phyloP scores from a whole-genome alignment of 2,113 vertebrate genomes.

The Noturus placidus region DNA sequence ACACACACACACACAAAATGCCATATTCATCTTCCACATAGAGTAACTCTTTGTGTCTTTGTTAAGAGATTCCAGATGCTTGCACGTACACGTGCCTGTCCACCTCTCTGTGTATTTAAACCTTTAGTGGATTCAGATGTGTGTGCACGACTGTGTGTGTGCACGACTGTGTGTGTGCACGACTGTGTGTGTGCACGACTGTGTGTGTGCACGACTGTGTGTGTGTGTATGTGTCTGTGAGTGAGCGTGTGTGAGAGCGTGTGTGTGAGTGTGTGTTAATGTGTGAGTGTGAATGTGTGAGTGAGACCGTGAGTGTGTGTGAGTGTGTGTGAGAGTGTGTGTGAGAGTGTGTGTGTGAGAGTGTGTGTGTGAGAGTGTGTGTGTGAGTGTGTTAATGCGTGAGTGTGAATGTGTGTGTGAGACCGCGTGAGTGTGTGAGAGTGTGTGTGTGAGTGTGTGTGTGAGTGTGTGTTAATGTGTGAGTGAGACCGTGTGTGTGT shows the following conservation, averaged over 20 bases:
- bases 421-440: too few relatives aligned
- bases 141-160: conserved; percentile 37
- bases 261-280: not conserved
- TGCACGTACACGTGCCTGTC: conserved; percentile 53
- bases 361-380: too few relatives aligned
- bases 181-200: conserved; percentile 40
- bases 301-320: too few relatives aligned
- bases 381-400: too few relatives aligned
- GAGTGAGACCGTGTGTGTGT: too few relatives aligned
- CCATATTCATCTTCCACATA: conserved; percentile 53
- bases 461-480: too few relatives aligned
- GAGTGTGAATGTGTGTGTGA: too few relatives aligned
- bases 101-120: conserved; percentile 39
- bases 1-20: conserved; percentile 49
- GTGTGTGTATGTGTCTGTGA: too few relatives aligned
- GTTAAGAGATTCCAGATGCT: conserved; percentile 72
- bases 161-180: conserved; percentile 20
- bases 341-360: too few relatives aligned
- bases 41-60: conserved; percentile 65
- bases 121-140: conserved; percentile 29
- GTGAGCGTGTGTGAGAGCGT: too few relatives aligned
- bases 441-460: conserved; percentile 36
- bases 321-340: too few relatives aligned
- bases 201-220: not conserved
- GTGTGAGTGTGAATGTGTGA: too few relatives aligned